Conservation (phyloP, 2,888 invertebrate genomes). For the Onchidella celtica region DNA sequence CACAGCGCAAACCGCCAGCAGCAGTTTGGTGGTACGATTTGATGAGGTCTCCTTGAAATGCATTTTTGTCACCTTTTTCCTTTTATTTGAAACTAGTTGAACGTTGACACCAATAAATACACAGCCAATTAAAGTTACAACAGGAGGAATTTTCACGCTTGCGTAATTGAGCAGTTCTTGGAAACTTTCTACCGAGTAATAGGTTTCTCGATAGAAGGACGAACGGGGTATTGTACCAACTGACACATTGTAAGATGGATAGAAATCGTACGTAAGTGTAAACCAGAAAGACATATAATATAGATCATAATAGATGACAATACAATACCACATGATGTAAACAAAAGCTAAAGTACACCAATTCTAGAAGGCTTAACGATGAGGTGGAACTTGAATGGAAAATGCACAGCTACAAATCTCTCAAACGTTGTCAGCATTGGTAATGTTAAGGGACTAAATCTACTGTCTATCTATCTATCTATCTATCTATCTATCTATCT, state of each 20-base stretch:
- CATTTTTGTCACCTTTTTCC: constrained; percentile 15
- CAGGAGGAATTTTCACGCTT: background rate
- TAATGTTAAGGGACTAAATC: background rate
- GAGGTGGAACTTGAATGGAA: background rate
- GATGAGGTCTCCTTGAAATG: background rate
- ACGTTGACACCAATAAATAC: constrained; percentile 6
- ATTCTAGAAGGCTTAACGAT: constrained; percentile 8
- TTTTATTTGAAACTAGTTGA: background rate
- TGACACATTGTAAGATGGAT: background rate
- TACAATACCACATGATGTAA: background rate
- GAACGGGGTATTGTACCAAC: background rate
- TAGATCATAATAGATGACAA: no score
- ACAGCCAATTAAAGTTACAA: constrained; percentile 6
- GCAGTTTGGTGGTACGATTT: constrained; percentile 14
- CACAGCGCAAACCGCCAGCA: background rate
- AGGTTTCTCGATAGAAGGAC: background rate
- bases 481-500: constrained; percentile 19
- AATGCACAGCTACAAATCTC: no score
- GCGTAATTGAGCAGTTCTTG: background rate
- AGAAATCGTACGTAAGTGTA: background rate
- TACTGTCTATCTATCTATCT: no score
- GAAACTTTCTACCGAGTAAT: no score
- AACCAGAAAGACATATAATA: constrained; percentile 8
- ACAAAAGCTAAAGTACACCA: background rate
- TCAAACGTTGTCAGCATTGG: constrained; percentile 16